Conservation (phyloP, 2,797 vertebrate species). For the Decapterus maruadsi region DNA sequence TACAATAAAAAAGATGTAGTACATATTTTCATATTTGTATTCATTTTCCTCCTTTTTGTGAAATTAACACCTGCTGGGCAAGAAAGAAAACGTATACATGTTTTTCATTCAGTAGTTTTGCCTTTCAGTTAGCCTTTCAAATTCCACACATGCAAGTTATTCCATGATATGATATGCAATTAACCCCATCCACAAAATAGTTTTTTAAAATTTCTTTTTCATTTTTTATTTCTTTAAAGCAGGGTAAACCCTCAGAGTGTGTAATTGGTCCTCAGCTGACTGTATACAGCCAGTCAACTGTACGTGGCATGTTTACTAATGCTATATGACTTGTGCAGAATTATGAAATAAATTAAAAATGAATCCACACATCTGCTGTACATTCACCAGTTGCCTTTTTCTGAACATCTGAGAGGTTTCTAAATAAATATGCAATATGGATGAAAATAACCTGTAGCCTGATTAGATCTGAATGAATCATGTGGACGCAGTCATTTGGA, state of each 20-base stretch:
- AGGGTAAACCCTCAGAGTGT: background rate
- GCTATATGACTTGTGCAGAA: background rate
- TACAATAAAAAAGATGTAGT: no score
- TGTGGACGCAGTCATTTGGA: background rate
- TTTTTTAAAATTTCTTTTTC: background rate
- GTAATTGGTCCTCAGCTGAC: background rate
- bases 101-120: no score
- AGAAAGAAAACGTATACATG: no score
- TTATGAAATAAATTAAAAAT: constrained; percentile 6
- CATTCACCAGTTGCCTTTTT: background rate
- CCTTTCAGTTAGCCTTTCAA: background rate
- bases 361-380: background rate
- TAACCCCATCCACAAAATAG: background rate
- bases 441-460: constrained; percentile 10
- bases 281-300: background rate
- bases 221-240: background rate
- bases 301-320: background rate
- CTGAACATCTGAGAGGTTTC: background rate
- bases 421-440: background rate
- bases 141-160: background rate
- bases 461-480: constrained; percentile 21
- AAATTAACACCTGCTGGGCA: no score
- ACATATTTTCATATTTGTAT: no score
- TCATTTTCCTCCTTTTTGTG: no score
- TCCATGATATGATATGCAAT: background rate